phyloP scores from a whole-genome alignment of 1,140 invertebrate genomes.

The Prorops nasuta region DNA sequence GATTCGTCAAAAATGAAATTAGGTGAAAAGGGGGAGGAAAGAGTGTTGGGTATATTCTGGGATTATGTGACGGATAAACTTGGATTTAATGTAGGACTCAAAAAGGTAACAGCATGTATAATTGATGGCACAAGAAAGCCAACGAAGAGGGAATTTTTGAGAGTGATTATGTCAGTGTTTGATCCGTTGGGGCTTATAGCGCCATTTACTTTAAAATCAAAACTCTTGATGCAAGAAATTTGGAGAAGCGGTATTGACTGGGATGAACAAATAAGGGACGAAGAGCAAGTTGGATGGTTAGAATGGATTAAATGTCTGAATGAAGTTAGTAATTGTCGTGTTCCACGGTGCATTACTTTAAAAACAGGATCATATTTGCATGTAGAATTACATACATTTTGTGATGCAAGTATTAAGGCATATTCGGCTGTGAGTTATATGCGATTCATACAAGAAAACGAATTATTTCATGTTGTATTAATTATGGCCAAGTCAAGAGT shows the following conservation, averaged over 20 bases:
- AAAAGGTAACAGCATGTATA: neutral
- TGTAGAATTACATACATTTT: slow-evolving; percentile 34
- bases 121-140: slow-evolving; percentile 9
- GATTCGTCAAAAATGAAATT: neutral
- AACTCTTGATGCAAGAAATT: slow-evolving; percentile 45
- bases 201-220: slow-evolving; percentile 38
- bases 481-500: neutral
- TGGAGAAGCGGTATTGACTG: slow-evolving; percentile 22
- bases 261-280: neutral
- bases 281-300: slow-evolving; percentile 10
- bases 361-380: neutral
- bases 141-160: slow-evolving; percentile 34
- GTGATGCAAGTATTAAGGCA: slow-evolving; percentile 24
- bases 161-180: slow-evolving; percentile 37
- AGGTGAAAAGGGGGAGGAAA: neutral
- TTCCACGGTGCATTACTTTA: slow-evolving; percentile 7
- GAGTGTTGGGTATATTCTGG: neutral
- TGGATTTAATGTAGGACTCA: neutral
- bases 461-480: neutral
- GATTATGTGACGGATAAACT: neutral
- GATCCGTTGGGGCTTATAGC: slow-evolving; percentile 44
- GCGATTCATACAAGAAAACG: neutral
- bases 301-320: slow-evolving; percentile 16
- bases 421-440: slow-evolving; percentile 7
- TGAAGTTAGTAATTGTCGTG: neutral